phyloP scores from a whole-genome alignment of 2,113 vertebrate genomes.

The Trochalopteron elliotii region DNA sequence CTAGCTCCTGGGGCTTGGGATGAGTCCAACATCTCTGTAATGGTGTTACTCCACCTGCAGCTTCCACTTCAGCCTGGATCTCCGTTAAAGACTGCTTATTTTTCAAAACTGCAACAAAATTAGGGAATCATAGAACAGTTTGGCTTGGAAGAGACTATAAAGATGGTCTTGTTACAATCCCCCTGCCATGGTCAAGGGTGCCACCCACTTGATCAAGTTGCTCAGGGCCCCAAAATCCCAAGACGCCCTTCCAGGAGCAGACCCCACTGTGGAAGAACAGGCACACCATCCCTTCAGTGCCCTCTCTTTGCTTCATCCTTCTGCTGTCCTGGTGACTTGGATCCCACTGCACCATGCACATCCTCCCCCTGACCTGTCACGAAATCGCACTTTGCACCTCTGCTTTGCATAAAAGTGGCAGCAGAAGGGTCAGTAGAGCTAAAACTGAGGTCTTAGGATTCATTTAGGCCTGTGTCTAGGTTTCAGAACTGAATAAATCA shows the following conservation, averaged over 20 bases:
- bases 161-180: not conserved
- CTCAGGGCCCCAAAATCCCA: not conserved
- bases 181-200: too few species aligned
- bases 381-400: not conserved
- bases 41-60: constrained; percentile 51
- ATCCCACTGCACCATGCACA: not conserved
- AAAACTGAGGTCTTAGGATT: not conserved
- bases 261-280: not conserved
- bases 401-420: not conserved
- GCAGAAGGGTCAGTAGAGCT: not conserved
- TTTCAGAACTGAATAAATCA: not conserved
- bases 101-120: not conserved
- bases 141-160: not conserved
- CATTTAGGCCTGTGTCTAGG: not conserved
- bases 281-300: not conserved
- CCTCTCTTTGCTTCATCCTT: not conserved
- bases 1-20: constrained; percentile 54
- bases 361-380: not conserved
- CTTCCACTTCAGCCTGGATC: not conserved
- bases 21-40: constrained; percentile 37
- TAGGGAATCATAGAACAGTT: not conserved
- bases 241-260: not conserved
- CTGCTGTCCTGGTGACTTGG: not conserved
- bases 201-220: not conserved
- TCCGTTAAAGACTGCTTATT: not conserved